Evolutionary conservation across 2,888 invertebrate genomes (phyloP).

Genomic region (Brenthis hecate): DNA sequence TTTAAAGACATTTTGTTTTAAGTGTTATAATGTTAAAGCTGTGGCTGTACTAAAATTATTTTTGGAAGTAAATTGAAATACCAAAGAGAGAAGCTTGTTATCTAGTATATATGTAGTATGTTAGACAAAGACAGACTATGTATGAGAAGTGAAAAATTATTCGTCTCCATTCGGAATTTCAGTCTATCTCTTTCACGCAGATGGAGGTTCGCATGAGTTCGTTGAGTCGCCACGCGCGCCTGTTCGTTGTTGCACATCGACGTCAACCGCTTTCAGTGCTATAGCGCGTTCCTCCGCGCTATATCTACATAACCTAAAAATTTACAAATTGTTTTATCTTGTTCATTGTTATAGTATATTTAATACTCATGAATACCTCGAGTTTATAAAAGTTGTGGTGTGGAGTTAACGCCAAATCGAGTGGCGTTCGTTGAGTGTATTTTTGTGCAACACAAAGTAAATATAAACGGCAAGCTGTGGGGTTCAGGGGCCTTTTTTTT

Average conservation of each 20-base stretch:
- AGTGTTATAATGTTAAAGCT: too few relatives aligned
- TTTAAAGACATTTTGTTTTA: too few relatives aligned
- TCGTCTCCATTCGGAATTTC: conserved; percentile 49
- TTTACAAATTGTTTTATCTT: conserved; percentile 59
- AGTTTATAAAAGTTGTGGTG: conserved; percentile 78
- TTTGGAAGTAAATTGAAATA: conserved; percentile 1
- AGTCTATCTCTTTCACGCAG: conserved; percentile 60
- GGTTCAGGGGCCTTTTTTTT: conserved; percentile 97
- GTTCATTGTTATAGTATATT: conserved; percentile 49
- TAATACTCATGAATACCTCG: conserved; percentile 78
- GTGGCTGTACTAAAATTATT: too few relatives aligned
- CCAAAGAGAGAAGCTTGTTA: conserved; percentile 16
- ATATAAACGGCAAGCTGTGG: conserved; percentile 97
- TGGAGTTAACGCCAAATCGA: conserved; percentile 69
- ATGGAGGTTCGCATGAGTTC: conserved; percentile 48
- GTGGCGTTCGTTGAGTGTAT: conserved; percentile 79
- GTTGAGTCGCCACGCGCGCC: conserved; percentile 63
- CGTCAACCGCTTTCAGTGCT: conserved; percentile 79
- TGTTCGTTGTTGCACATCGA: conserved; percentile 78
- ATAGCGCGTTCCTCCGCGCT: conserved; percentile 80
- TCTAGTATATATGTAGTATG: neutral
- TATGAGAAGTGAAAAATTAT: conserved; percentile 20
- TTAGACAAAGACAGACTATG: conserved; percentile 6
- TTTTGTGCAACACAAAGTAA: conserved; percentile 83
- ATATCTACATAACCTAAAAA: conserved; percentile 78